These are phyloP conservation scores for Spatula clypeata DNA, from an alignment of 2,797 vertebrate genomes.

Conservation along the genomic window DNA sequence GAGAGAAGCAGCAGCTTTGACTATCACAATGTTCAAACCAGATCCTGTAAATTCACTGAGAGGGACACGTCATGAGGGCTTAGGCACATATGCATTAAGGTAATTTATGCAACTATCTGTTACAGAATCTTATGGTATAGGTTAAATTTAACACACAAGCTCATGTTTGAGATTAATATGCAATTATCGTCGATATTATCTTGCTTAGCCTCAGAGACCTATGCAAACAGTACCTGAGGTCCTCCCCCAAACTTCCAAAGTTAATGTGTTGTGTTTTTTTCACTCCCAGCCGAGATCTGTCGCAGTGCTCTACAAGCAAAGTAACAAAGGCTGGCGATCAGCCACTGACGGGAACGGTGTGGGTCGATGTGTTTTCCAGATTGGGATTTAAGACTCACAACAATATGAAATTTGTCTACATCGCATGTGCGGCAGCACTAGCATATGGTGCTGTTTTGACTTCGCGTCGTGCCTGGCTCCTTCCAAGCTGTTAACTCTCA, in stretches of 20 bases:
- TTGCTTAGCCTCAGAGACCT: background rate
- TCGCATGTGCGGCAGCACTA: background rate
- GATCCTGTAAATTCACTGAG: background rate
- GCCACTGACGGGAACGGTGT: background rate
- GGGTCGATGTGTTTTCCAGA: background rate
- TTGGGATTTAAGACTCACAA: background rate
- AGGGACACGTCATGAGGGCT: background rate
- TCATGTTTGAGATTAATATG: background rate
- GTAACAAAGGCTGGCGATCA: background rate
- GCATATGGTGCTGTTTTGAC: conserved; percentile 51
- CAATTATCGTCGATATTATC: background rate
- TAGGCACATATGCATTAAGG: background rate
- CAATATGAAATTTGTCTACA: conserved; percentile 31
- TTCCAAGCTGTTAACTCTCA: conserved; percentile 59
- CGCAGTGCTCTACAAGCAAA: background rate
- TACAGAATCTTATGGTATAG: background rate
- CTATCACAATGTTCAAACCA: background rate
- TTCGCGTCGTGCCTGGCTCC: background rate
- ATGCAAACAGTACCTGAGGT: background rate
- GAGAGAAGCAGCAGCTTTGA: background rate
- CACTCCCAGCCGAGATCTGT: background rate
- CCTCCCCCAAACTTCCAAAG: background rate
- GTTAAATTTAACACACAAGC: background rate
- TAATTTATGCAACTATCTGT: background rate
- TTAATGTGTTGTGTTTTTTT: background rate